These are phyloP conservation scores for Arctia plantaginis DNA, from an alignment of 2,888 invertebrate genomes.

Conservation along the genomic window DNA sequence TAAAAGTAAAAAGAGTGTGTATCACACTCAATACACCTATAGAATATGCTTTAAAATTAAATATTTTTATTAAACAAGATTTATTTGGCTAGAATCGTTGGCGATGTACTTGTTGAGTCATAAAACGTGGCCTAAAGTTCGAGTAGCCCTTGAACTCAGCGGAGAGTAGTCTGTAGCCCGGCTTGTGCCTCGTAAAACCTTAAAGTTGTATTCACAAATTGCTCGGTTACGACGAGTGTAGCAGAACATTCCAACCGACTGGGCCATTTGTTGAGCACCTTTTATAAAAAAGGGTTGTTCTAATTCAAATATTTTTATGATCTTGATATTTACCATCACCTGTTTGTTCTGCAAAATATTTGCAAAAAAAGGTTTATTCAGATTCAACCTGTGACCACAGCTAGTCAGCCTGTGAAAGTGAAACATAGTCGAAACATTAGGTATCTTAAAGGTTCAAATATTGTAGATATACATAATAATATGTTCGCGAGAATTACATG, in stretches of 20 bases:
- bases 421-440: too few relatives aligned
- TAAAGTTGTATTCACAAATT: not conserved
- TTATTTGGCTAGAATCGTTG: not conserved
- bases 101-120: not conserved
- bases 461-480: too few relatives aligned
- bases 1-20: not conserved
- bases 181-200: not conserved
- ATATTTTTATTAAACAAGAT: not conserved
- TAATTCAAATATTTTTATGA: too few relatives aligned
- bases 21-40: not conserved
- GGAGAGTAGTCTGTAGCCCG: not conserved
- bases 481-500: not conserved
- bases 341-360: not conserved
- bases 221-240: conserved; percentile 2
- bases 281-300: too few relatives aligned
- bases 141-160: conserved; percentile 1
- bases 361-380: not conserved
- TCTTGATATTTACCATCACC: too few relatives aligned
- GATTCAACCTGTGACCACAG: not conserved
- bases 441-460: too few relatives aligned
- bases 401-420: too few relatives aligned
- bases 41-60: not conserved
- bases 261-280: not conserved
- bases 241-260: not conserved
- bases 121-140: not conserved